Percentiles rank a stretch among this genome's conserved stretches.
These are phyloP conservation scores for Antigone vipio DNA, from an alignment of 2,113 vertebrate genomes.

Conservation along the genomic window DNA sequence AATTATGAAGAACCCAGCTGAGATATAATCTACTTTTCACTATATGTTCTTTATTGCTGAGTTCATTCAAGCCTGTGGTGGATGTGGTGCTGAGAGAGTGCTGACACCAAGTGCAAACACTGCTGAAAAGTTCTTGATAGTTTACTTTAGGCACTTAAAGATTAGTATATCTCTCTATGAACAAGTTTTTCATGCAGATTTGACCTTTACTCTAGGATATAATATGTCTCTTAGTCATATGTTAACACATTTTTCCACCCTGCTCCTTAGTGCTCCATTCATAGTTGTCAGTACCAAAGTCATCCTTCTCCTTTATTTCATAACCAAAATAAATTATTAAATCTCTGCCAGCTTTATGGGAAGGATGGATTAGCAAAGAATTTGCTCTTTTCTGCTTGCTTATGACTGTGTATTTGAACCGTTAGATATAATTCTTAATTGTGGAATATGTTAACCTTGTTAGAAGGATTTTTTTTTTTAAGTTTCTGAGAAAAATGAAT, in stretches of 20 bases:
- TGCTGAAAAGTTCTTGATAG: conserved; percentile 71
- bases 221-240: conserved; percentile 54
- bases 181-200: conserved; percentile 61
- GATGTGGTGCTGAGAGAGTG: conserved; percentile 72
- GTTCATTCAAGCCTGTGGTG: conserved; percentile 55
- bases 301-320: conserved; percentile 43
- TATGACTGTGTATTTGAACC: neutral
- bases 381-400: neutral
- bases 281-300: conserved; percentile 6
- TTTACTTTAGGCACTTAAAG: conserved; percentile 73
- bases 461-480: neutral
- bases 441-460: neutral
- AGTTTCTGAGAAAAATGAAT: neutral
- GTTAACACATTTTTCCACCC: conserved; percentile 47
- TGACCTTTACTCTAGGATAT: conserved; percentile 68
- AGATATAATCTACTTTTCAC: conserved; percentile 55
- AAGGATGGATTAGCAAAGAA: neutral
- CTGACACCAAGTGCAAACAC: conserved; percentile 70
- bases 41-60: conserved; percentile 52
- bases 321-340: neutral
- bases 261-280: conserved; percentile 4
- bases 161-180: conserved; percentile 67
- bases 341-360: neutral
- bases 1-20: conserved; percentile 31
- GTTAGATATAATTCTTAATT: neutral